These are phyloP conservation scores for Phodopus roborovskii DNA, from an alignment of 2,113 vertebrate species.

Conservation along the genomic window DNA sequence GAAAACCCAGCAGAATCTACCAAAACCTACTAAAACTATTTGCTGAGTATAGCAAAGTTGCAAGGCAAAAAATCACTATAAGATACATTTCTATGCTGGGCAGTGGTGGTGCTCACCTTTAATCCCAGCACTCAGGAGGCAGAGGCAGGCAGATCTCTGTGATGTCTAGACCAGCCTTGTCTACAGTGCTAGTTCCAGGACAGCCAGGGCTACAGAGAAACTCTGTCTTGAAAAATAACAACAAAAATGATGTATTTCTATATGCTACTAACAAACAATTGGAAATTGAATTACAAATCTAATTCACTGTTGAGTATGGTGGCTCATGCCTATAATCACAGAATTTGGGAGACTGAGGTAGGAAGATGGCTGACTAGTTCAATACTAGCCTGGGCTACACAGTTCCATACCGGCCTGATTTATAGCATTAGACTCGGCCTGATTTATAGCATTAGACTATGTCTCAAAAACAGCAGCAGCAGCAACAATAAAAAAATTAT, in stretches of 20 bases:
- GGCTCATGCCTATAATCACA: not conserved
- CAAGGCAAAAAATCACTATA: not conserved
- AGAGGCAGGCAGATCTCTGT: too few species aligned
- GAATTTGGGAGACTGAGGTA: not conserved
- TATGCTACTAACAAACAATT: not conserved
- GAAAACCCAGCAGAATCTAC: conserved; percentile 39
- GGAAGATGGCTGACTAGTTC: not conserved
- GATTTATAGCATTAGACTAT: not conserved
- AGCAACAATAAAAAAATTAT: conserved; percentile 17
- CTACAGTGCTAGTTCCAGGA: too few species aligned
- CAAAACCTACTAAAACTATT: conserved; percentile 32
- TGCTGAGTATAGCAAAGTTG: conserved; percentile 4
- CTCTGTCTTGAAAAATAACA: too few species aligned
- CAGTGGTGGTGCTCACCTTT: too few species aligned
- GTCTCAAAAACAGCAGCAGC: not conserved
- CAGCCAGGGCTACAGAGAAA: too few species aligned
- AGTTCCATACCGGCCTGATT: not conserved
- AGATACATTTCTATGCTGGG: not conserved
- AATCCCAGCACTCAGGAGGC: too few species aligned
- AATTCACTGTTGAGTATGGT: not conserved
- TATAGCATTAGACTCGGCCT: not conserved
- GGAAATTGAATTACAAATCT: conserved; percentile 56
- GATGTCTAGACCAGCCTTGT: too few species aligned
- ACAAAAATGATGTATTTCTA: conserved; percentile 11
- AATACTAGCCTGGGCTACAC: not conserved